A percentile compares a stretch with the other conserved stretches of the same genome.
Evolutionary conservation across 2,888 invertebrate species (phyloP).

Genomic region (Alsophila aescularia): DNA sequence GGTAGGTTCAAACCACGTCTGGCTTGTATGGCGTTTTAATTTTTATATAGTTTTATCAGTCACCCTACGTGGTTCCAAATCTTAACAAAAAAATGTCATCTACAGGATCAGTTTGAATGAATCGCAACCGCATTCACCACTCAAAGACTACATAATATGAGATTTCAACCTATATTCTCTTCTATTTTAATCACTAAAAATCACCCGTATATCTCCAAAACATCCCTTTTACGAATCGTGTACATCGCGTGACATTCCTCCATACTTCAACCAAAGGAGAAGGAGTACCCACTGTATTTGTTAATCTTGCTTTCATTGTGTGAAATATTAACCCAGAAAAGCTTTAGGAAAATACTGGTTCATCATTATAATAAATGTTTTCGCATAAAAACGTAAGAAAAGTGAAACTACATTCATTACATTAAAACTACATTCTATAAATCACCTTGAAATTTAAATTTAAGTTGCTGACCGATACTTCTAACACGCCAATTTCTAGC

Average conservation of each 20-base stretch:
- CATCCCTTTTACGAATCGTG: neutral
- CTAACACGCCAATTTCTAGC: no score
- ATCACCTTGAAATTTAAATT: neutral
- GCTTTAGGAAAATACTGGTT: neutral
- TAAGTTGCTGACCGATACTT: no score
- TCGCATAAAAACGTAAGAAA: neutral
- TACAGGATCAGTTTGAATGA: no score
- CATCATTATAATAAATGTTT: neutral
- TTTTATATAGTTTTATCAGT: no score
- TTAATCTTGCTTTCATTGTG: constrained; percentile 77
- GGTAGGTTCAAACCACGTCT: no score
- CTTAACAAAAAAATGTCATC: no score
- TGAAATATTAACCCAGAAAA: constrained; percentile 60
- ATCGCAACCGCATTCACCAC: no score
- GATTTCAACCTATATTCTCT: no score
- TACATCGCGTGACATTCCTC: constrained; percentile 68
- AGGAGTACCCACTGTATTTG: constrained; percentile 75
- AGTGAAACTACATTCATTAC: neutral
- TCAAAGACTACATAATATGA: no score
- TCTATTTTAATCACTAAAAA: neutral
- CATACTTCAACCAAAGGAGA: constrained; percentile 65
- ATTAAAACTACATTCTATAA: neutral
- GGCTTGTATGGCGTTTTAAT: no score
- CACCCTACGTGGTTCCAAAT: no score
- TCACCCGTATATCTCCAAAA: neutral